phyloP scores from a whole-genome alignment of 2,113 vertebrate species.

The Manacus vitellinus region DNA sequence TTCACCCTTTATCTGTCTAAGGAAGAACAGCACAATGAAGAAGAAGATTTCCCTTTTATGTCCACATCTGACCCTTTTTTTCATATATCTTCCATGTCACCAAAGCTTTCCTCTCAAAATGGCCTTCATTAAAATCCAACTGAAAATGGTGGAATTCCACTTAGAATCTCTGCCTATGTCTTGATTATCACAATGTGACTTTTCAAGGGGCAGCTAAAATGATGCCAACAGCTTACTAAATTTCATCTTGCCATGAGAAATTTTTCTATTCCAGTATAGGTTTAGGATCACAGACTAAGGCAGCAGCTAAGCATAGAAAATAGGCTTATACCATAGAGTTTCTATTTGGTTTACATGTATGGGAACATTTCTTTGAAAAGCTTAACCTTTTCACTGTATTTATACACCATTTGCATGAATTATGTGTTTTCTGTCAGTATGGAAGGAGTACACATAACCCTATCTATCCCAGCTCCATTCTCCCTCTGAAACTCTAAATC shows the following conservation, averaged over 20 bases:
- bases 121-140: neutral
- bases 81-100: neutral
- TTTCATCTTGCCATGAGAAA: neutral
- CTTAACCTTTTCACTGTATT: neutral
- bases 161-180: neutral
- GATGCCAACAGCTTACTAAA: neutral
- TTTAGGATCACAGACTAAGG: neutral
- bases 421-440: neutral
- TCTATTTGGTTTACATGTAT: neutral
- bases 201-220: neutral
- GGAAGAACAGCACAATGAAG: neutral
- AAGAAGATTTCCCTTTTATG: neutral
- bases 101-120: neutral
- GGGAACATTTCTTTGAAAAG: neutral
- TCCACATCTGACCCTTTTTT: neutral
- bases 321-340: neutral
- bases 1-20: neutral
- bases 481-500: neutral
- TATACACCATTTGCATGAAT: neutral
- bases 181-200: neutral
- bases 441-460: neutral
- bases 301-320: neutral
- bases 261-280: neutral
- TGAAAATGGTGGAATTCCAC: neutral
- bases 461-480: neutral